Conservation (phyloP, 1,140 invertebrate species). For the Neelides sp. region DNA sequence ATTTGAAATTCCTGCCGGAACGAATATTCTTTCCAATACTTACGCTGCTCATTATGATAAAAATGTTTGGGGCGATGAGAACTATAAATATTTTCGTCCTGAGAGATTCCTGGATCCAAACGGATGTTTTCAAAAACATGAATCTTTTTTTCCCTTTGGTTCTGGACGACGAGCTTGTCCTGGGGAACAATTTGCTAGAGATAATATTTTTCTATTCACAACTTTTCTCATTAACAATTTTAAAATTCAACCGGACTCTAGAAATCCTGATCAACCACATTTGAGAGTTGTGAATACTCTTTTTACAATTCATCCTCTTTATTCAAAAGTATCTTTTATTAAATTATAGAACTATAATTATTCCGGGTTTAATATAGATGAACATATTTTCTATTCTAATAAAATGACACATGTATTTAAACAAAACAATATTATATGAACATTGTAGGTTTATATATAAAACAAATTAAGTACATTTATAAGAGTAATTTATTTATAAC, state of each 20-base stretch:
- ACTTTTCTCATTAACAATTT: constrained; percentile 64
- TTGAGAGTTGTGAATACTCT: too few species aligned
- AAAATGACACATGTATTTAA: too few species aligned
- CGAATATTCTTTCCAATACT: constrained; percentile 35
- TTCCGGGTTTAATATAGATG: too few species aligned
- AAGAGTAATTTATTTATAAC: too few species aligned
- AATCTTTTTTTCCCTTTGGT: constrained; percentile 22
- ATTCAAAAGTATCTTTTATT: too few species aligned
- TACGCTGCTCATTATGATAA: constrained; percentile 33
- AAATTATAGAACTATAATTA: too few species aligned
- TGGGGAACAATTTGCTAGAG: constrained; percentile 66
- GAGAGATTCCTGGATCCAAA: constrained; percentile 34
- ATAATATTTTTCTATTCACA: constrained; percentile 72
- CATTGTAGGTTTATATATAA: too few species aligned
- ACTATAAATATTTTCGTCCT: constrained; percentile 34
- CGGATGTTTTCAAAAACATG: constrained; percentile 18
- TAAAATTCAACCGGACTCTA: constrained; percentile 47
- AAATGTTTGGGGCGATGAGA: constrained; percentile 32
- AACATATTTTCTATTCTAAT: too few species aligned
- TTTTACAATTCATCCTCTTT: too few species aligned
- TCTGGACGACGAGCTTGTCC: constrained; percentile 64
- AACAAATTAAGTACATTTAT: too few species aligned
- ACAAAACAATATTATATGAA: too few species aligned
- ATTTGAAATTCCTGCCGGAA: constrained; percentile 34
- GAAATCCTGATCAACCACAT: too few species aligned